These are phyloP conservation scores for Rafetus swinhoei DNA, from an alignment of 2,113 vertebrate species.

Conservation along the genomic window DNA sequence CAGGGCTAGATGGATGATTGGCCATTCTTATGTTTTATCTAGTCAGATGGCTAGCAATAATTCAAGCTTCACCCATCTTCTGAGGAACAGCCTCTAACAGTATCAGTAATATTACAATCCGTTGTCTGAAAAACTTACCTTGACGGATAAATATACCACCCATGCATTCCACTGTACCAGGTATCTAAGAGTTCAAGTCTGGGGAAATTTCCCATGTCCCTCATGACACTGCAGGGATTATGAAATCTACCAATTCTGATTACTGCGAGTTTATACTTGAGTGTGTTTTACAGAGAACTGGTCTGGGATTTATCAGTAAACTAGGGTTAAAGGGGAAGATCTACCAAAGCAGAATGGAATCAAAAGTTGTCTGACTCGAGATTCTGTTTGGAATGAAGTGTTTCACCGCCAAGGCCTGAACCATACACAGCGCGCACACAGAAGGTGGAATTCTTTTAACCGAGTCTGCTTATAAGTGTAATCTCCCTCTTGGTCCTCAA, in stretches of 20 bases:
- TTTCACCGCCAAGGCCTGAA: neutral
- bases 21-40: too few relatives aligned
- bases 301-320: neutral
- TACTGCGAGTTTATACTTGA: neutral
- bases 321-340: neutral
- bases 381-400: rapidly evolving
- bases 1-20: too few relatives aligned
- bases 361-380: rapidly evolving
- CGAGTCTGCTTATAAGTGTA: neutral
- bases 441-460: neutral
- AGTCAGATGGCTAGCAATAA: neutral
- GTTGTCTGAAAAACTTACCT: neutral
- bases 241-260: rapidly evolving
- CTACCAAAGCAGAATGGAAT: neutral
- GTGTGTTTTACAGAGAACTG: neutral
- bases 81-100: neutral
- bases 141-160: neutral
- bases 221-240: neutral
- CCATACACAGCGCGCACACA: rapidly evolving
- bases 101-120: neutral
- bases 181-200: neutral
- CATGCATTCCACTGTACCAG: neutral
- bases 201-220: rapidly evolving
- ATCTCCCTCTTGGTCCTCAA: neutral
- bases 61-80: neutral